phyloP scores from a whole-genome alignment of 1,140 invertebrate genomes.

The Lamellibrachia luymesi region DNA sequence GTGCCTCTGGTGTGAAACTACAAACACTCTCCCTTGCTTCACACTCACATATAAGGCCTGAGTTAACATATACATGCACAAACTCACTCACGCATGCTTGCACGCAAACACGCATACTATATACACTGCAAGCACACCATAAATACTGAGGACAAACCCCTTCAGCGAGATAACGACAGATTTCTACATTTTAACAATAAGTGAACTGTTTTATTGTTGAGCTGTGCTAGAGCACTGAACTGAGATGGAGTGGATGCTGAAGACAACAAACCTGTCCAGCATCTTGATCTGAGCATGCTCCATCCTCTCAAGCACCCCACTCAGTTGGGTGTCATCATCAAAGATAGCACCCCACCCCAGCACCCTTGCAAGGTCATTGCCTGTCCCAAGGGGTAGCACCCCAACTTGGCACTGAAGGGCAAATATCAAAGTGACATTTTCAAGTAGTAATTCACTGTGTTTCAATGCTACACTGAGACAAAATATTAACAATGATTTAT shows the following conservation, averaged over 20 bases:
- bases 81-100: too few species aligned
- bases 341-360: conserved; percentile 94
- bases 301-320: conserved; percentile 86
- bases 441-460: too few species aligned
- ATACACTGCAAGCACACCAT: too few species aligned
- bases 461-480: not conserved
- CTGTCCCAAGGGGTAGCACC: conserved; percentile 89
- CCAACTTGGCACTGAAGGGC: conserved; percentile 73
- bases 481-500: not conserved
- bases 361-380: conserved; percentile 90
- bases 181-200: too few species aligned
- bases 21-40: too few species aligned
- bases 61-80: too few species aligned
- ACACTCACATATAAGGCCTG: too few species aligned
- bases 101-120: too few species aligned
- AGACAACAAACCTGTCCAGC: conserved; percentile 73
- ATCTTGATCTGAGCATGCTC: conserved; percentile 94
- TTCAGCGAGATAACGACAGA: too few species aligned
- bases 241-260: not conserved
- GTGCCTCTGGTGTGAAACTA: too few species aligned
- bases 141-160: too few species aligned
- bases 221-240: not conserved
- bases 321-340: conserved; percentile 90
- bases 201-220: too few species aligned
- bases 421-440: not conserved